Base-by-base conservation (phyloP, 2,797 vertebrate species). In the Neomorphus geoffroyi region DNA sequence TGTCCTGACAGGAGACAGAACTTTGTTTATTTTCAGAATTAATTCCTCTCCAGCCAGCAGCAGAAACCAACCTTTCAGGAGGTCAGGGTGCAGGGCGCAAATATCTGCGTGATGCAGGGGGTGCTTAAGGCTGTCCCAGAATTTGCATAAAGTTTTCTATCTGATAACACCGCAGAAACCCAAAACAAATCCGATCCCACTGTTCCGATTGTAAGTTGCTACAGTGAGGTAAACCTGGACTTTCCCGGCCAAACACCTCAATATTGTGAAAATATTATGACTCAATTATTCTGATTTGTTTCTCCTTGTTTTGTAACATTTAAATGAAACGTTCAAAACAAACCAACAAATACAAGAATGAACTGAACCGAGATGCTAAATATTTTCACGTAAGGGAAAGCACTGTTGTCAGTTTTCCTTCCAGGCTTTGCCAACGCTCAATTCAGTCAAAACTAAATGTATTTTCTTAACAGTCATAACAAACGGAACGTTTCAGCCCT, bases 71-170 rank as follows among this genome's bases (percentile, higher is more conserved):
- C 21, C 56, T 60, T 23, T 14, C 10, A 24, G 2, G 2, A 41
- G 41, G 37, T 37, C 71, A 50, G 27, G 28, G 46, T 9, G 33
- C 62, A 75, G 48, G 57, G 56, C 82, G 43, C 8, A 11, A 70
- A 6, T 66, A 27, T 6, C 81, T 39, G 37, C 27, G 0, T 43
- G n/a, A 67, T 35, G 41, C 41, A 35, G 3, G 12, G 16, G 64
- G 60, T 50, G 54, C 75, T 89, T n/a, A 18, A 35, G 81, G 74
- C 72, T 64, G 91, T 51, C 60, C 60, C 61, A 17, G 17, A 24
- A 95, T 93, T 96, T 96, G 85, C 94, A 89, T 88, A 16, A 66
- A 88, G 75, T 65, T 93, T 93, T 86, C 65, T 80, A 18, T 33
- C 75, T 66, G 92, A 91, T 93, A 96, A 48, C 27, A 91, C 65